Conservation (phyloP, 2,888 invertebrate species). For the Tridacna crocea region DNA sequence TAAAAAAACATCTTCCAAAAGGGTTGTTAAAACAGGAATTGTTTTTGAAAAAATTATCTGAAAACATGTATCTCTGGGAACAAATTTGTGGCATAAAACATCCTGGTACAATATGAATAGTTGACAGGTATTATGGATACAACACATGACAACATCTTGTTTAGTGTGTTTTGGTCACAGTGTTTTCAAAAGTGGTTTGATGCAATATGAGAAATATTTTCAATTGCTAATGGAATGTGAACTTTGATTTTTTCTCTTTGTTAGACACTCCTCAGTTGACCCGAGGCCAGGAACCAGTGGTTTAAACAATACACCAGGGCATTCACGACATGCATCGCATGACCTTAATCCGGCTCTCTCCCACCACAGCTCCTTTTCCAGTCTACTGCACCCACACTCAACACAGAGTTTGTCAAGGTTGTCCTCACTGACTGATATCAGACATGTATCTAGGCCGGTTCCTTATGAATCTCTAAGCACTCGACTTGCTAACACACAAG, state of each 20-base stretch:
- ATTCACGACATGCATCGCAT: conserved; percentile 63
- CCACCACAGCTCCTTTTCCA: conserved; percentile 27
- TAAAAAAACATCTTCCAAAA: no score
- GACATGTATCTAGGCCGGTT: conserved; percentile 55
- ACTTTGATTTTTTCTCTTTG: conserved; percentile 11
- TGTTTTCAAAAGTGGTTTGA: no score
- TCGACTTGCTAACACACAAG: conserved; percentile 50
- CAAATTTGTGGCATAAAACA: no score
- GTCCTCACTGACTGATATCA: conserved; percentile 35
- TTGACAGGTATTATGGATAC: no score
- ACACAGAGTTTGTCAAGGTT: conserved; percentile 48
- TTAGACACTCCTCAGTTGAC: conserved; percentile 67
- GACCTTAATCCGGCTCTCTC: conserved; percentile 55
- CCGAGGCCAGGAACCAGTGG: conserved; percentile 49
- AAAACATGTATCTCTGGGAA: no score
- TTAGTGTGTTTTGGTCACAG: no score
- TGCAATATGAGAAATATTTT: no score
- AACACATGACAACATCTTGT: no score
- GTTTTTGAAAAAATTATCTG: no score
- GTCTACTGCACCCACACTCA: conserved; percentile 43
- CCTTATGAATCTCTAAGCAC: conserved; percentile 57
- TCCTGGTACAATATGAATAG: no score
- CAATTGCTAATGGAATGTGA: not conserved
- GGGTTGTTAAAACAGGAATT: no score
- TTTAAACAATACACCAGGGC: conserved; percentile 49